A percentile compares a stretch with the other conserved stretches of the same genome.
Evolutionary conservation across 2,797 vertebrate genomes (phyloP).

Genomic region (Gymnothorax reevesii): DNA sequence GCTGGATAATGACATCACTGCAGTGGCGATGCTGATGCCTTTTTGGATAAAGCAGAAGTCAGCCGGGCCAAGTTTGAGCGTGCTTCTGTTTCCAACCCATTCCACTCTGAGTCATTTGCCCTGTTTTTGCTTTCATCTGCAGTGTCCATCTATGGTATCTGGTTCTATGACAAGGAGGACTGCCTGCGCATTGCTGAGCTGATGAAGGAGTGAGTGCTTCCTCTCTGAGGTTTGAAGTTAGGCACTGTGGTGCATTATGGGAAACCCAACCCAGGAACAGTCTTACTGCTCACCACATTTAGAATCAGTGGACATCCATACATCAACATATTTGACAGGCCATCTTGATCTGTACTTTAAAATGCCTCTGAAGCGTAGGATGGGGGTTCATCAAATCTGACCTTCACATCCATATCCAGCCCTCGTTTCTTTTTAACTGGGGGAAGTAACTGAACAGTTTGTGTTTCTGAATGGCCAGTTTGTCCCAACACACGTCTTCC

Average conservation of each 20-base stretch:
- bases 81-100: not conserved
- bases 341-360: too few relatives aligned
- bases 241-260: not conserved
- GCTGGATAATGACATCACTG: not conserved
- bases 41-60: not conserved
- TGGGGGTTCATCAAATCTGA: too few relatives aligned
- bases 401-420: too few relatives aligned
- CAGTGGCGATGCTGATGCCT: not conserved
- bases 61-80: not conserved
- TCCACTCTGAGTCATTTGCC: not conserved
- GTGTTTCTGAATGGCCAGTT: too few relatives aligned
- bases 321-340: not conserved
- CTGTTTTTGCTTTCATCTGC: constrained; percentile 57
- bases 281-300: not conserved
- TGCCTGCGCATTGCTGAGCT: constrained; percentile 92
- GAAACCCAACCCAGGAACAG: not conserved
- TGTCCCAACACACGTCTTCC: too few relatives aligned
- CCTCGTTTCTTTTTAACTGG: too few relatives aligned
- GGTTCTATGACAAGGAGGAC: constrained; percentile 97
- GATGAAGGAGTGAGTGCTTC: constrained; percentile 88
- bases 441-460: too few relatives aligned
- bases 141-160: constrained; percentile 97
- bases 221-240: not conserved
- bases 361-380: not conserved
- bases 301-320: not conserved